Conservation (phyloP, 2,888 invertebrate genomes). For the Asteroscopus sphinx region DNA sequence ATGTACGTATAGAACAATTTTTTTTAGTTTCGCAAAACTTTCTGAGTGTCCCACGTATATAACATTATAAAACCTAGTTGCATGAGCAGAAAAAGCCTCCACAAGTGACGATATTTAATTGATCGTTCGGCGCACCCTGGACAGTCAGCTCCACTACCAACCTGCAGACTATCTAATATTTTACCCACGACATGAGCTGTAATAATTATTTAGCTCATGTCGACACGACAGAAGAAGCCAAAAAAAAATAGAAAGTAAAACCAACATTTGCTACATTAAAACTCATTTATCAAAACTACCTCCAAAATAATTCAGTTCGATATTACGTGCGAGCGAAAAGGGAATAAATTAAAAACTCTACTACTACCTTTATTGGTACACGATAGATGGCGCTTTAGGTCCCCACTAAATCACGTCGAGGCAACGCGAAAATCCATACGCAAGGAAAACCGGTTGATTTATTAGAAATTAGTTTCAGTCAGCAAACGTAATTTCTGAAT, state of each 20-base stretch:
- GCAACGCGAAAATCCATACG: slow-evolving; percentile 68
- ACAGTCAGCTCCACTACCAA: too few relatives aligned
- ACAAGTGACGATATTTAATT: too few relatives aligned
- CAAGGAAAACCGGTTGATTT: slow-evolving; percentile 67
- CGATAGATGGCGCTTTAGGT: slow-evolving; percentile 58
- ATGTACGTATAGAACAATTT: too few relatives aligned
- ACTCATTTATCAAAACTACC: slow-evolving; percentile 38
- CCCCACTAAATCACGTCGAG: slow-evolving; percentile 55
- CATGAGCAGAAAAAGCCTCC: too few relatives aligned
- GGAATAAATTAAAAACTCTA: slow-evolving; percentile 61
- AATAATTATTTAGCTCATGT: too few relatives aligned
- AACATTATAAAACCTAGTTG: too few relatives aligned
- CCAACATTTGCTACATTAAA: slow-evolving; percentile 4
- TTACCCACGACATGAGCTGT: too few relatives aligned
- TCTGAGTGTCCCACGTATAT: too few relatives aligned
- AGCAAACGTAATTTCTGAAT: slow-evolving; percentile 62
- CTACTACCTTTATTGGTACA: slow-evolving; percentile 58
- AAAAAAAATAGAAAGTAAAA: not conserved
- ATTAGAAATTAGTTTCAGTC: slow-evolving; percentile 69
- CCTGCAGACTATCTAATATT: too few relatives aligned
- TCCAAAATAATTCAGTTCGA: slow-evolving; percentile 46
- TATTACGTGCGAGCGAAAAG: slow-evolving; percentile 39
- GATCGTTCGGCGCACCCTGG: too few relatives aligned
- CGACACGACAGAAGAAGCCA: slow-evolving; percentile 1
- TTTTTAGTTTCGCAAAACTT: too few relatives aligned